Percentiles rank a stretch among this genome's conserved stretches.
Conservation (phyloP, 2,113 vertebrate genomes). For the Brienomyrus brachyistius region DNA sequence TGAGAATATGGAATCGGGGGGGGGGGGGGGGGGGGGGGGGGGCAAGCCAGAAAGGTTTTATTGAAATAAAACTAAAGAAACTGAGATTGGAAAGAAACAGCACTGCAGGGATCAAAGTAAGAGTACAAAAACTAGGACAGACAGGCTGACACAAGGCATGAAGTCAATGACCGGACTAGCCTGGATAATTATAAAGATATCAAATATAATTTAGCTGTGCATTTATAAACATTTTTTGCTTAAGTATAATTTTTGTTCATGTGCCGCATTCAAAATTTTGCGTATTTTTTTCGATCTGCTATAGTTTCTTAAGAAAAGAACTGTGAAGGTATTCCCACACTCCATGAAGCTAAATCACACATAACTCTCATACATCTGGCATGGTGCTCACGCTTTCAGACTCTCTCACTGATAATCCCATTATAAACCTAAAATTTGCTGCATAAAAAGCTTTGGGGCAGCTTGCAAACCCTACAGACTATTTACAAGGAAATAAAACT, state of each 20-base stretch:
- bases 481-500: too few species aligned
- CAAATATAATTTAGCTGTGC: neutral
- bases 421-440: too few species aligned
- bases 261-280: neutral
- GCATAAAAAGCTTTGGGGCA: too few species aligned
- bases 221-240: neutral
- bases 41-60: neutral
- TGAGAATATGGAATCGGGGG: neutral
- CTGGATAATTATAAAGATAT: neutral
- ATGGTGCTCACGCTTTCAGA: too few species aligned
- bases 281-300: neutral
- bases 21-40: too few species aligned
- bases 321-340: neutral
- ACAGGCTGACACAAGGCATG: neutral
- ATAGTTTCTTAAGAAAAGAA: neutral
- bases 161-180: neutral
- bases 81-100: neutral
- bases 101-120: neutral
- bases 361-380: too few species aligned
- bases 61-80: neutral
- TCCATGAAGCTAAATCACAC: neutral
- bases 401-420: too few species aligned
- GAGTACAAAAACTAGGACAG: neutral
- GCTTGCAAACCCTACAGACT: too few species aligned
- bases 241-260: neutral